Percentiles rank a stretch among this genome's conserved stretches.
These are phyloP conservation scores for Poeciliopsis occidentalis DNA, from an alignment of 2,113 vertebrate species.

Conservation along the genomic window DNA sequence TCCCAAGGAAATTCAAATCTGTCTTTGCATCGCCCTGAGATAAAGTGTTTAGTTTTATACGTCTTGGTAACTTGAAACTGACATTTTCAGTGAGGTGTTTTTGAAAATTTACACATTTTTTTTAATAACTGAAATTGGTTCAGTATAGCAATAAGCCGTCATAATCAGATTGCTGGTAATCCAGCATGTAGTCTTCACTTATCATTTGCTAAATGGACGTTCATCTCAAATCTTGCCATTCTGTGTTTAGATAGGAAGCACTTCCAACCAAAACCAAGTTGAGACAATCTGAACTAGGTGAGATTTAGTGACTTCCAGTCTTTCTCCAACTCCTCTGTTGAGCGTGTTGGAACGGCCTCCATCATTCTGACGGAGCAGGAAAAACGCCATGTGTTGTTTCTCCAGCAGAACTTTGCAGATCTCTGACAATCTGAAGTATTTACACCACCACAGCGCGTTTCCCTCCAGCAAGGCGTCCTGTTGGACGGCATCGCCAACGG, in stretches of 20 bases:
- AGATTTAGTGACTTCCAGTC: not conserved
- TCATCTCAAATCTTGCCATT: not conserved
- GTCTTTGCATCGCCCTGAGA: not conserved
- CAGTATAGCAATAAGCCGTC: not conserved
- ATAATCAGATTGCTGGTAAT: not conserved
- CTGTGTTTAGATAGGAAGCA: not conserved
- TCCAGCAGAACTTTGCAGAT: slow-evolving; percentile 41
- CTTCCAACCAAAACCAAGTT: not conserved
- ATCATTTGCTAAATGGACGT: not conserved
- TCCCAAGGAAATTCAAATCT: not conserved
- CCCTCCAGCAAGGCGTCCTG: slow-evolving; percentile 42
- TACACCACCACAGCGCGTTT: slow-evolving; percentile 46
- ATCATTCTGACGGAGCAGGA: slow-evolving; percentile 25
- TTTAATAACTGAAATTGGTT: not conserved
- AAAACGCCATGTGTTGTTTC: slow-evolving; percentile 39
- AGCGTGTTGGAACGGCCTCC: slow-evolving; percentile 20
- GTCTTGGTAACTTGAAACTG: no score
- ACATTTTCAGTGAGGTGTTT: not conserved
- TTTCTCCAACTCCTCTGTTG: not conserved
- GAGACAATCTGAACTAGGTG: slow-evolving; percentile 2
- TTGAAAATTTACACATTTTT: not conserved
- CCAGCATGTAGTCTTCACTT: not conserved
- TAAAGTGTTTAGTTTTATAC: not conserved
- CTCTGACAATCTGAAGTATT: slow-evolving; percentile 61
- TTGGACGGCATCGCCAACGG: slow-evolving; percentile 58